Evolutionary conservation across 2,888 invertebrate genomes (phyloP).

Genomic region (Phaedon cochleariae): DNA sequence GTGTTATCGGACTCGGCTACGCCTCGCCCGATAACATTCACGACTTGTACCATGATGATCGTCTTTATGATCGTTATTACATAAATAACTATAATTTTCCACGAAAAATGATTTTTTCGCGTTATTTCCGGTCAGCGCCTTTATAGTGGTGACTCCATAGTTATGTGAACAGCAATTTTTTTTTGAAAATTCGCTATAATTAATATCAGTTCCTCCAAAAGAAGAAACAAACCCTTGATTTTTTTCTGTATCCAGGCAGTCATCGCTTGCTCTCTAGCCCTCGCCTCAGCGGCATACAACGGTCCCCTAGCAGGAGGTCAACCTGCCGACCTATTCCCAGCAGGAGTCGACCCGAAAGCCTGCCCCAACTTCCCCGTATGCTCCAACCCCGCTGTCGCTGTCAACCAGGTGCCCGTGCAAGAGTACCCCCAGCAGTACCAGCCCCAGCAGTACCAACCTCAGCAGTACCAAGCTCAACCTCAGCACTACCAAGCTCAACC

Average conservation of each 20-base stretch:
- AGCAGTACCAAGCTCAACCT: slow-evolving; percentile 41
- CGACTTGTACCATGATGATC: too few species aligned
- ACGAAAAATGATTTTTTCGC: too few species aligned
- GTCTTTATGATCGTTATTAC: too few species aligned
- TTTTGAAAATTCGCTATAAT: too few species aligned
- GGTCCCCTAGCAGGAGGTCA: slow-evolving; percentile 54
- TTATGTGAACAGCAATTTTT: too few species aligned
- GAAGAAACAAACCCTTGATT: too few species aligned
- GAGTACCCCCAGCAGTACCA: slow-evolving; percentile 34
- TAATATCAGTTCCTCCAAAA: too few species aligned
- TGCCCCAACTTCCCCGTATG: slow-evolving; percentile 56
- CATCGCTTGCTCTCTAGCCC: slow-evolving; percentile 50
- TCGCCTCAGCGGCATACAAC: slow-evolving; percentile 47
- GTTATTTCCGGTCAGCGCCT: too few species aligned
- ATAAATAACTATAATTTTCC: too few species aligned
- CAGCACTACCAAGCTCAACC: slow-evolving; percentile 34
- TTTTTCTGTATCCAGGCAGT: slow-evolving; percentile 45
- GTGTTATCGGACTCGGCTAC: too few species aligned
- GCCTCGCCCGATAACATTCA: too few species aligned
- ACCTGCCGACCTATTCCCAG: slow-evolving; percentile 53
- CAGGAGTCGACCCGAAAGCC: slow-evolving; percentile 52
- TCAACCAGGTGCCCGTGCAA: slow-evolving; percentile 39
- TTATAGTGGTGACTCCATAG: too few species aligned
- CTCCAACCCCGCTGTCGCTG: slow-evolving; percentile 52
- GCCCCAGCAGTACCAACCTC: slow-evolving; percentile 40